phyloP scores from a whole-genome alignment of 2,113 vertebrate genomes.

The Aspidoscelis tigris region DNA sequence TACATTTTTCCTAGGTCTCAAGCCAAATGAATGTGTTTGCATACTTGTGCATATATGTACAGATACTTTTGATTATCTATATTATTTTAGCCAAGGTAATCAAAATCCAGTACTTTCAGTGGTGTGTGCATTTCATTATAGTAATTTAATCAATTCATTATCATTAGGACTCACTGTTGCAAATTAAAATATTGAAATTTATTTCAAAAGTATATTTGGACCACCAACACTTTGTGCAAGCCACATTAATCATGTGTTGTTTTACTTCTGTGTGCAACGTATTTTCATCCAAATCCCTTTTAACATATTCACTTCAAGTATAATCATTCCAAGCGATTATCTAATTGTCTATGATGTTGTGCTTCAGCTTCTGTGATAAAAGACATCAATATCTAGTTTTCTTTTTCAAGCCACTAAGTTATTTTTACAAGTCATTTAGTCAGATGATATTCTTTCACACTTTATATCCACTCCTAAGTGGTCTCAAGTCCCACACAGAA shows the following conservation, averaged over 20 bases:
- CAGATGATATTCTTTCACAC: neutral
- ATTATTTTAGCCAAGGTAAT: slow-evolving; percentile 41
- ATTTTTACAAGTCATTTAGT: slow-evolving; percentile 25
- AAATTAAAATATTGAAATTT: slow-evolving; percentile 40
- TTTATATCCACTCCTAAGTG: neutral
- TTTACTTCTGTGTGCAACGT: neutral
- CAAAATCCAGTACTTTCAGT: slow-evolving; percentile 19
- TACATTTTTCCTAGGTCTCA: too few species aligned
- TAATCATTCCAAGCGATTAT: slow-evolving; percentile 27
- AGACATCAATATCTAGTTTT: neutral
- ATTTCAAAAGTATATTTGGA: slow-evolving; percentile 43
- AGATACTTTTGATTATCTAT: slow-evolving; percentile 34
- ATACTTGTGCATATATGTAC: too few species aligned
- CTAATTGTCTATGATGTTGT: slow-evolving; percentile 2
- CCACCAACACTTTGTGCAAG: neutral
- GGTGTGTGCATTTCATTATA: slow-evolving; percentile 17
- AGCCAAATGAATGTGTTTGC: too few species aligned
- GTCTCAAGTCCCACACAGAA: neutral
- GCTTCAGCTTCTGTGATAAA: neutral
- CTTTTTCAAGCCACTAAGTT: neutral
- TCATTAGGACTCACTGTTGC: slow-evolving; percentile 37
- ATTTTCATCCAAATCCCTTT: slow-evolving; percentile 34
- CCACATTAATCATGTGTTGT: slow-evolving; percentile 36
- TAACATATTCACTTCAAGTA: slow-evolving; percentile 28
- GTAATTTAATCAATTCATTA: slow-evolving; percentile 48